Conservation (phyloP, 2,797 vertebrate genomes). For the Enteromius thamalakanensis region DNA sequence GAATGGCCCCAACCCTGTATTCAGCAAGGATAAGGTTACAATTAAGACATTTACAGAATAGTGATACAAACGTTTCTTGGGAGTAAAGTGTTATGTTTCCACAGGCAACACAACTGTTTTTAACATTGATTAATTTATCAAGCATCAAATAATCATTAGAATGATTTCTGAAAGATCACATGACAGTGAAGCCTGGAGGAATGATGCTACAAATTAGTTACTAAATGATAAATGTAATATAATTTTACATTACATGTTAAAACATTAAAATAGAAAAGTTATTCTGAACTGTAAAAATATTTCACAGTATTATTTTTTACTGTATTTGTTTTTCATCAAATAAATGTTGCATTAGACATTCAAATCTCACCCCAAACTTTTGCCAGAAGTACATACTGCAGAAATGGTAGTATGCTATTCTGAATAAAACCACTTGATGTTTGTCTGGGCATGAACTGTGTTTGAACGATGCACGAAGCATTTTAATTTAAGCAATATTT, state of each 20-base stretch:
- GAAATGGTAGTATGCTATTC: not conserved
- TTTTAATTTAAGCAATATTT: not conserved
- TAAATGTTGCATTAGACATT: not conserved
- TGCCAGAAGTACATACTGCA: not conserved
- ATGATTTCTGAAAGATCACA: not conserved
- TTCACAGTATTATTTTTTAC: not conserved
- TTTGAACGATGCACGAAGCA: not conserved
- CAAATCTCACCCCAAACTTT: not conserved
- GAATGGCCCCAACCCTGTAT: no score
- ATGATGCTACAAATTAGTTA: not conserved
- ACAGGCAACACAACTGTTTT: not conserved
- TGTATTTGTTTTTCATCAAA: not conserved
- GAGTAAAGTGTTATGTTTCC: no score
- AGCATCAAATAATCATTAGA: not conserved
- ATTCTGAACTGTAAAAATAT: not conserved
- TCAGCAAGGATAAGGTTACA: not conserved
- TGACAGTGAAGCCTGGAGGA: not conserved
- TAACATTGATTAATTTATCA: not conserved
- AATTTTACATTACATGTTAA: not conserved
- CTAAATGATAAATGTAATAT: no score
- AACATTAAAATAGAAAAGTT: not conserved
- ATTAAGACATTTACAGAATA: not conserved
- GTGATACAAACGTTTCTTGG: not conserved
- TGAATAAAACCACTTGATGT: conserved; percentile 2
- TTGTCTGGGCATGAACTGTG: not conserved